Conservation (phyloP, 2,113 vertebrate species). For the Scophthalmus maximus region DNA sequence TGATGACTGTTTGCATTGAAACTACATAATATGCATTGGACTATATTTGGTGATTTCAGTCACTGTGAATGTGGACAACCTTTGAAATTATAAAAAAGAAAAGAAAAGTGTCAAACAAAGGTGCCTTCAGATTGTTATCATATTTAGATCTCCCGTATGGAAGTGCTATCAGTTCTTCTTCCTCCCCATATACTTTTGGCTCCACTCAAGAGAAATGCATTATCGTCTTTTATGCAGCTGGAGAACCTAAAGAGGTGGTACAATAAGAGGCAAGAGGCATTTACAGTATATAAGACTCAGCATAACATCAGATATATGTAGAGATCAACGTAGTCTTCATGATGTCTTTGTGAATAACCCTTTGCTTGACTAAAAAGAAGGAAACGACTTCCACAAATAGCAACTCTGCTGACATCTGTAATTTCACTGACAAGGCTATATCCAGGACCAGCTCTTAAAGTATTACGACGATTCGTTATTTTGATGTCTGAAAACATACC, state of each 20-base stretch:
- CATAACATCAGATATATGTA: slow-evolving; percentile 26
- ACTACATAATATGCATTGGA: neutral
- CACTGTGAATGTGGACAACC: neutral
- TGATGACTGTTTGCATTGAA: neutral
- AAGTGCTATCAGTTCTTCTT: slow-evolving; percentile 7
- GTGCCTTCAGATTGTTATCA: slow-evolving; percentile 19
- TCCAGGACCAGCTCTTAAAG: slow-evolving; percentile 12
- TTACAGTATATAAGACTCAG: slow-evolving; percentile 31
- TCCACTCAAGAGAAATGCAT: slow-evolving; percentile 40
- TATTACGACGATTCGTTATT: slow-evolving; percentile 7
- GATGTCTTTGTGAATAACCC: slow-evolving; percentile 13
- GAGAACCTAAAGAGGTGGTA: slow-evolving; percentile 26
- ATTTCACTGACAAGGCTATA: slow-evolving; percentile 6
- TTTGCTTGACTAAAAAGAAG: neutral
- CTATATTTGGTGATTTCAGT: neutral
- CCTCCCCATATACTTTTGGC: slow-evolving; percentile 20
- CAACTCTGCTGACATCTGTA: slow-evolving; percentile 20
- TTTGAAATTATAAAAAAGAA: slow-evolving; percentile 1
- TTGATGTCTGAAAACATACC: slow-evolving; percentile 22
- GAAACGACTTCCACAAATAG: slow-evolving; percentile 28
- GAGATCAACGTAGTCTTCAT: slow-evolving; percentile 24
- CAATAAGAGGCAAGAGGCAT: slow-evolving; percentile 37
- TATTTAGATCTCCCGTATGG: slow-evolving; percentile 14
- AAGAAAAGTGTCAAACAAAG: neutral
- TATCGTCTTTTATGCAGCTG: slow-evolving; percentile 50